Percentiles rank a stretch among this genome's conserved stretches.
Conservation (phyloP, 2,113 vertebrate species). For the Ondatra zibethicus region DNA sequence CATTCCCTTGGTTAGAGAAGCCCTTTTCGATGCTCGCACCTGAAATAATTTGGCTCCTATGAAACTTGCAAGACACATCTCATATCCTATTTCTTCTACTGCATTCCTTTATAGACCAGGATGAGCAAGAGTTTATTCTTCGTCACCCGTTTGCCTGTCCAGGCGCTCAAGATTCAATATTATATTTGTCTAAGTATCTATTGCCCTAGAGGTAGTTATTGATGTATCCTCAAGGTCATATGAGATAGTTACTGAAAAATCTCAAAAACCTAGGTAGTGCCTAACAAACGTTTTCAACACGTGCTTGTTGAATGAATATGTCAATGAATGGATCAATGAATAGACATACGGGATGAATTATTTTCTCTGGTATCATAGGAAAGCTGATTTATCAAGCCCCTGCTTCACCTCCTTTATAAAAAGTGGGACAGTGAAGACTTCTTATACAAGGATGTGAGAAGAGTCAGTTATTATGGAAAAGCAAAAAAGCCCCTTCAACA, state of each 20-base stretch:
- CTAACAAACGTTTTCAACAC: neutral
- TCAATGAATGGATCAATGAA: neutral
- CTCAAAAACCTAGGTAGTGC: neutral
- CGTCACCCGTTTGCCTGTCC: neutral
- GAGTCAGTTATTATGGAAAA: slow-evolving; percentile 55
- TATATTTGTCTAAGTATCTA: neutral
- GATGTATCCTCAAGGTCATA: neutral
- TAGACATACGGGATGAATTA: neutral
- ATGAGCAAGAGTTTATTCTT: neutral
- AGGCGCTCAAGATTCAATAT: neutral
- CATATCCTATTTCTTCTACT: neutral
- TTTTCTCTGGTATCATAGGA: slow-evolving; percentile 23
- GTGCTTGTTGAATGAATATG: neutral
- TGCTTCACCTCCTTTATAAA: slow-evolving; percentile 15
- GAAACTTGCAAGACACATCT: neutral
- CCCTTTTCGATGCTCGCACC: neutral
- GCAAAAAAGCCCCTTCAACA: slow-evolving; percentile 60
- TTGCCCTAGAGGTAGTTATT: neutral
- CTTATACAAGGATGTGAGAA: slow-evolving; percentile 30
- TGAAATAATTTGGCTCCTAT: neutral
- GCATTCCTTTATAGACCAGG: neutral
- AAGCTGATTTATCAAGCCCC: neutral
- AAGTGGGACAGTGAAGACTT: slow-evolving; percentile 11
- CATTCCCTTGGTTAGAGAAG: neutral
- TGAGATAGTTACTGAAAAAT: neutral